Base-by-base conservation (phyloP, 2,113 vertebrate genomes). In the Alethe castanea region DNA sequence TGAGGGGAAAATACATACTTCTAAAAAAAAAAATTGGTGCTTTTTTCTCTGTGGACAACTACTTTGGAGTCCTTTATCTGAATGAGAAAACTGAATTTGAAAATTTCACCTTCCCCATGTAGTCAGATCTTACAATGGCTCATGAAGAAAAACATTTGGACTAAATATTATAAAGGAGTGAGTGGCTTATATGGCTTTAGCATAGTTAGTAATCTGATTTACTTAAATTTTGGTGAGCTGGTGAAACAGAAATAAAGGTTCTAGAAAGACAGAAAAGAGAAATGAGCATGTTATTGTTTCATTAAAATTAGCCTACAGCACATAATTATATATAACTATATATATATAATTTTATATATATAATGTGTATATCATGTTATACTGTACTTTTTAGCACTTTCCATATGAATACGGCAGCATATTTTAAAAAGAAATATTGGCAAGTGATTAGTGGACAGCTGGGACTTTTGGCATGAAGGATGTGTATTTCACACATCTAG, bases 401-500 rank as follows among this genome's bases (percentile, higher is more conserved):
- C 28, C 33, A 42, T 57, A 48, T 57, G 33, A 81, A 11, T 40
- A 60, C 62, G 35, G 28, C 56, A 78, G 31, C 1, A 1, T 88
- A 78, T 92, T 88, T 82, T 1, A 80, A 76, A 85, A 88, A 26
- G n/a, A 60, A n/a, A 47, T 78, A 92, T 73, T 83, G 81, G 86
- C 88, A 95, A 92, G 48, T 67, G 65, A 57, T 94, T 67, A 86
- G 80, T 40, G 60, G 77, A 91, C 96, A 94, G 65, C 94, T 97
- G 91, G 88, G 61, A 40, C 38, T 92, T 92, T 74, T 91, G 86
- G 83, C 83, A 65, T 60, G 72, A 71, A 60, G 8, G 48, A 81
- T 86, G 22, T 90, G 44, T 81, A 59, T 94, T 93, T 92, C 92
- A 93, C 92, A 90, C 72, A 65, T 88, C 67, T 81, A 93, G 86